These are phyloP conservation scores for rabbit (Oryctolagus cuniculus) DNA, from an alignment of 2,113 vertebrate species.

Conservation along the genomic window DNA sequence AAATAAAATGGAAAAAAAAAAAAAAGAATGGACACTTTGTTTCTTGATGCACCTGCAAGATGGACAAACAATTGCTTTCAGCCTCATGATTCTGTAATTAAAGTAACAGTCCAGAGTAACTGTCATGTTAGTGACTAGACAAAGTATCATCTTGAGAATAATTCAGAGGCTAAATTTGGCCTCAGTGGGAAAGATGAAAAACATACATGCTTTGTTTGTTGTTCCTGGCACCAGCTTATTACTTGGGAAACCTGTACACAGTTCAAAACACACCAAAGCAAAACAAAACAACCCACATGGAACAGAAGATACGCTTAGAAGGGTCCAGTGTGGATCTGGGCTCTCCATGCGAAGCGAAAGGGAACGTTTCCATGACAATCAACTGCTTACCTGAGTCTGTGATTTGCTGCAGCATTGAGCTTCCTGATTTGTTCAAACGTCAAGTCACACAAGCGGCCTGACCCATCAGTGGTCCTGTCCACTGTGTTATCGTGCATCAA, in stretches of 20 bases:
- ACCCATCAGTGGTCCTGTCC: slow-evolving; percentile 96
- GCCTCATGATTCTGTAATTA: not conserved
- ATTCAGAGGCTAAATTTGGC: slow-evolving; percentile 6
- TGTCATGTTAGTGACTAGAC: not conserved
- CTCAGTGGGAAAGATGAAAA: slow-evolving; percentile 43
- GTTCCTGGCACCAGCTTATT: not conserved
- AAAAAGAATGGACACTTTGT: not conserved
- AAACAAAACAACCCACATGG: slow-evolving; percentile 15
- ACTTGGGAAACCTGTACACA: slow-evolving; percentile 2
- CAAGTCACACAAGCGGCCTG: slow-evolving; percentile 91
- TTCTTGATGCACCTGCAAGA: not conserved
- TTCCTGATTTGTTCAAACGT: slow-evolving; percentile 91
- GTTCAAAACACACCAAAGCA: slow-evolving; percentile 38
- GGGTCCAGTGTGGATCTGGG: not conserved
- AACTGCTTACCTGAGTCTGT: slow-evolving; percentile 91
- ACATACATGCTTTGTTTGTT: not conserved
- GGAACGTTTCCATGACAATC: not conserved
- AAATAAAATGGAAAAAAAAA: no score
- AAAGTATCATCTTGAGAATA: slow-evolving; percentile 50
- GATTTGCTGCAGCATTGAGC: slow-evolving; percentile 95
- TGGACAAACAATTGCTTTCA: not conserved
- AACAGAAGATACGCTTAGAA: slow-evolving; percentile 40
- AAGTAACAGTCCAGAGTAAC: not conserved
- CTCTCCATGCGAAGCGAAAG: not conserved
- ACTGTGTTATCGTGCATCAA: slow-evolving; percentile 97